Conservation (phyloP, 2,797 vertebrate species). For the Gymnoscopelus braueri region DNA sequence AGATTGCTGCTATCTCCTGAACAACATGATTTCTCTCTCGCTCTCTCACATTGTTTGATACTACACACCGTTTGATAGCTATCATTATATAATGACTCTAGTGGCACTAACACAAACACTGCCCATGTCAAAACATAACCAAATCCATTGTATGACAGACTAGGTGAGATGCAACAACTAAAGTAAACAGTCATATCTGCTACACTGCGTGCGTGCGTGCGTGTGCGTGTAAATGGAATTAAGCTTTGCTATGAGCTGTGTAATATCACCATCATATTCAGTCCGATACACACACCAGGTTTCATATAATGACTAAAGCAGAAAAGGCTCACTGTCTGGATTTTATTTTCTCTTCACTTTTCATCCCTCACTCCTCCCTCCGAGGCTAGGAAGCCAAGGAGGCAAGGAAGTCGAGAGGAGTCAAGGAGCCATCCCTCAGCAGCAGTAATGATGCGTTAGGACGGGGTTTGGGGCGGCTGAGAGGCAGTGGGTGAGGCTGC, state of each 20-base stretch:
- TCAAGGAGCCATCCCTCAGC: constrained; percentile 2
- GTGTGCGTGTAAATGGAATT: constrained; percentile 11
- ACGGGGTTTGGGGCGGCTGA: constrained; percentile 42
- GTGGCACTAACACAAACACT: background rate
- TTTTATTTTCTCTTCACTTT: background rate
- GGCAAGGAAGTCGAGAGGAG: no score
- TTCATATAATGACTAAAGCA: constrained; percentile 67
- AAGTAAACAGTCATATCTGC: constrained; percentile 26
- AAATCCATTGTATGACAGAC: constrained; percentile 2
- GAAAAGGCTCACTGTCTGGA: constrained; percentile 15
- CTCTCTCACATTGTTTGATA: no score
- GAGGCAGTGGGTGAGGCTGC: constrained; percentile 31
- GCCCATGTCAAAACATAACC: constrained; percentile 9
- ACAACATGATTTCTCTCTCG: no score
- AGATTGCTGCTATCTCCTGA: no score
- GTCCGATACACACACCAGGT: constrained; percentile 25
- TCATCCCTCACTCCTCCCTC: background rate
- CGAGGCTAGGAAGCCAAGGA: no score
- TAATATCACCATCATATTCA: constrained; percentile 22
- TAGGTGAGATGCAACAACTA: constrained; percentile 14
- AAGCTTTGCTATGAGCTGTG: constrained; percentile 13
- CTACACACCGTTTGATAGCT: background rate
- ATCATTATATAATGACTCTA: background rate
- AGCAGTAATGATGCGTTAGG: constrained; percentile 47
- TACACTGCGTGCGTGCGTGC: background rate